Percentiles rank a stretch among this genome's conserved stretches.
These are phyloP conservation scores for Melitaea athalia DNA, from an alignment of 2,888 invertebrate species.

Conservation along the genomic window DNA sequence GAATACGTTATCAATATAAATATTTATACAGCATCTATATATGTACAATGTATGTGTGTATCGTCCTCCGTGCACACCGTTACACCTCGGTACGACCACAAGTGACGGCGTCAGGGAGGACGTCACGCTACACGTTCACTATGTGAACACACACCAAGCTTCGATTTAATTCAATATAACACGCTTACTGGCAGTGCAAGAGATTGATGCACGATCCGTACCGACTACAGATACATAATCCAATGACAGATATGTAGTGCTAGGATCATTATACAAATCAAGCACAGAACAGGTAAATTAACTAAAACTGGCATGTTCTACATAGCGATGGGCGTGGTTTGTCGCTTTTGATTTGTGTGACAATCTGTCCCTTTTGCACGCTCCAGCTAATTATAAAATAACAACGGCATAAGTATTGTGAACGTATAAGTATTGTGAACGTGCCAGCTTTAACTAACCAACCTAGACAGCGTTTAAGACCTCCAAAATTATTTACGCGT, in stretches of 20 bases:
- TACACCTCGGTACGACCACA: not conserved
- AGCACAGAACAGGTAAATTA: slow-evolving; percentile 44
- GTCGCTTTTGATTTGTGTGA: too few relatives aligned
- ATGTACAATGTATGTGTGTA: slow-evolving; percentile 75
- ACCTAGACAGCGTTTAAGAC: slow-evolving; percentile 45
- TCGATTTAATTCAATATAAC: slow-evolving; percentile 52
- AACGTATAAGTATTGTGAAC: too few relatives aligned
- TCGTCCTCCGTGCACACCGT: slow-evolving; percentile 32
- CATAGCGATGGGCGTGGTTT: too few relatives aligned
- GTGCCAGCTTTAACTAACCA: too few relatives aligned
- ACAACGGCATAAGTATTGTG: too few relatives aligned
- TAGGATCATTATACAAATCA: slow-evolving; percentile 45
- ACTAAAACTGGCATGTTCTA: too few relatives aligned
- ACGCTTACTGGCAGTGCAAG: slow-evolving; percentile 75
- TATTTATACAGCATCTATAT: slow-evolving; percentile 78
- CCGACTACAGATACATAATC: slow-evolving; percentile 41
- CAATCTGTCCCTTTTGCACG: too few relatives aligned
- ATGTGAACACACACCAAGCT: slow-evolving; percentile 68
- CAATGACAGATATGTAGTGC: slow-evolving; percentile 70
- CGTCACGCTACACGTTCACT: slow-evolving; percentile 62
- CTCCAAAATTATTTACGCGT: slow-evolving; percentile 39
- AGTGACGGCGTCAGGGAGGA: slow-evolving; percentile 33
- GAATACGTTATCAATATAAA: slow-evolving; percentile 70
- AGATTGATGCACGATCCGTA: slow-evolving; percentile 63
- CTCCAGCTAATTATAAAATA: too few relatives aligned